A percentile compares a stretch with the other conserved stretches of the same genome.
phyloP scores from a whole-genome alignment of 2,113 vertebrate genomes.

The Lepisosteus osseus region DNA sequence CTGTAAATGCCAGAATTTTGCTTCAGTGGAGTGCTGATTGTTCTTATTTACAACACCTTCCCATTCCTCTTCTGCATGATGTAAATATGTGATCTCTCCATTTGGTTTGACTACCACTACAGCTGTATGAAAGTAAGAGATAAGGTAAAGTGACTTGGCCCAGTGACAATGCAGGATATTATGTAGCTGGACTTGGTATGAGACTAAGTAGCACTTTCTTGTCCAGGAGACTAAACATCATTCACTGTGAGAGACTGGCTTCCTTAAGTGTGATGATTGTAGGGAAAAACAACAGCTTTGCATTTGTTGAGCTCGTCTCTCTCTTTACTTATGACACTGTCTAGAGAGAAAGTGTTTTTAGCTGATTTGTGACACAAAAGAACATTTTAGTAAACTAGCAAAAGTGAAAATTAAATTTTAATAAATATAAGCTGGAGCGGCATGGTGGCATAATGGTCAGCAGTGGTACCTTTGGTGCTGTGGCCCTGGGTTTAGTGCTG shows the following conservation, averaged over 20 bases:
- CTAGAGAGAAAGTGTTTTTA: neutral
- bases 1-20: no score
- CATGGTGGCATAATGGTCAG: no score
- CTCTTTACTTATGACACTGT: neutral
- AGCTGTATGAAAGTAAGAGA: neutral
- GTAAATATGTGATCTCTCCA: no score
- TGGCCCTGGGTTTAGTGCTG: no score
- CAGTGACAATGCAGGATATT: neutral
- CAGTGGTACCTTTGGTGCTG: no score
- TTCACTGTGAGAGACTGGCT: neutral
- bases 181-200: neutral
- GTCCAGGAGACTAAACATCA: neutral
- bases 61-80: no score
- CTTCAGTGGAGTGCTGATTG: no score
- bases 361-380: neutral
- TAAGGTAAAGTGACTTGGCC: constrained; percentile 1
- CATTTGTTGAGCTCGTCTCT: neutral
- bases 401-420: no score
- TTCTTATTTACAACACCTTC: no score
- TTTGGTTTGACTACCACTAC: neutral
- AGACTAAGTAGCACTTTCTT: neutral
- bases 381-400: no score
- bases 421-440: no score
- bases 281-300: neutral
- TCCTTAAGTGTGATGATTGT: neutral